Percentiles rank a stretch among this genome's conserved stretches.
phyloP scores from a whole-genome alignment of 2,797 vertebrate species.

The Cyclura pinguis region DNA sequence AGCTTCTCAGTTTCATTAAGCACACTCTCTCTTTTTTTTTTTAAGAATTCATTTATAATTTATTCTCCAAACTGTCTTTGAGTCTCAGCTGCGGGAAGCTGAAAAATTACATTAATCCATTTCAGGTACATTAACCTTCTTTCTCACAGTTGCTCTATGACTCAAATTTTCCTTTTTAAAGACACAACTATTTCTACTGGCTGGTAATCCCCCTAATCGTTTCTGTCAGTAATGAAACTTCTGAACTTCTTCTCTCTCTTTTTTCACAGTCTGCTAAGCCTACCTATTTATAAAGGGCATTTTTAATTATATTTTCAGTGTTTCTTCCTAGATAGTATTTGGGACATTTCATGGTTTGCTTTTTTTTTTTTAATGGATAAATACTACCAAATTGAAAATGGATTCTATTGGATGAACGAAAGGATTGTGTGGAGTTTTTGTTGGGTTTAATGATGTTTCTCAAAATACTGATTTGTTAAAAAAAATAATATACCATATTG shows the following conservation, averaged over 20 bases:
- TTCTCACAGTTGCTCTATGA: conserved; percentile 28
- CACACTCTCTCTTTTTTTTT: neutral
- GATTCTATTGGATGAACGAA: neutral
- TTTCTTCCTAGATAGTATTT: neutral
- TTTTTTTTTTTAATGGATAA: neutral
- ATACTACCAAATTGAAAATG: conserved; percentile 23
- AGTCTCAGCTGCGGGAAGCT: conserved; percentile 39
- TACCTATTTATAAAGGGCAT: conserved; percentile 29
- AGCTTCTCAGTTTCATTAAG: neutral
- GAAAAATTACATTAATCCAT: conserved; percentile 47
- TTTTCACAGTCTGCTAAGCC: conserved; percentile 9
- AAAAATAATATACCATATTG: neutral
- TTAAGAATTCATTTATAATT: conserved; percentile 33
- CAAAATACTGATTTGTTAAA: neutral
- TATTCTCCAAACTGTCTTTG: conserved; percentile 45
- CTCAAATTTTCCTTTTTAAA: conserved; percentile 40
- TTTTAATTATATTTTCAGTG: conserved; percentile 35
- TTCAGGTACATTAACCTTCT: conserved; percentile 53
- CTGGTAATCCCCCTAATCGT: conserved; percentile 27
- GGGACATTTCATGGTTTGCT: neutral
- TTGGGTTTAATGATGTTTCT: conserved; percentile 8
- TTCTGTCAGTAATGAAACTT: conserved; percentile 44
- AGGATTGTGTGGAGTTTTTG: neutral
- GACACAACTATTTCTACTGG: conserved; percentile 15
- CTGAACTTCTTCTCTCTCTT: neutral